A percentile compares a stretch with the other conserved stretches of the same genome.
These are phyloP conservation scores for Allophyes oxyacanthae DNA, from an alignment of 2,888 invertebrate genomes.

Conservation along the genomic window DNA sequence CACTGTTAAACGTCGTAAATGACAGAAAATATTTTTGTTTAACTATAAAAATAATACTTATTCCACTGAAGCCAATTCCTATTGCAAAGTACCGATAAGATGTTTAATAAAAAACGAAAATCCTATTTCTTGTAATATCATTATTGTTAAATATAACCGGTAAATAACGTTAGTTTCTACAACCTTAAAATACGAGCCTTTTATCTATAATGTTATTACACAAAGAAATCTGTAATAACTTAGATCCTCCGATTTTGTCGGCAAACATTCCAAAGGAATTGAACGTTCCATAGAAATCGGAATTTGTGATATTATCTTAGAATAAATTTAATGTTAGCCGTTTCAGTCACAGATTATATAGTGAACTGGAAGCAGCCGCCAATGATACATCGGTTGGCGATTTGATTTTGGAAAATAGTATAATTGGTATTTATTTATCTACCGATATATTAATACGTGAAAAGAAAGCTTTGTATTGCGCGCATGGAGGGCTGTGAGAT, in stretches of 20 bases:
- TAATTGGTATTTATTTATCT: no score
- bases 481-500: no score
- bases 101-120: not conserved
- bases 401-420: no score
- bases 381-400: no score
- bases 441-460: no score
- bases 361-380: not conserved
- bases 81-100: not conserved
- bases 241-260: not conserved
- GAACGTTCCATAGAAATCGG: not conserved
- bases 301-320: not conserved
- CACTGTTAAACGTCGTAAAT: no score
- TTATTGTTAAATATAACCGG: not conserved
- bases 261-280: conserved; percentile 12
- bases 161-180: not conserved
- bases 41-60: no score
- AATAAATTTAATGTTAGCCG: not conserved
- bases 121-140: not conserved
- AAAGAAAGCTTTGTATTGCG: no score
- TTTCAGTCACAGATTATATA: not conserved
- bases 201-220: conserved; percentile 1
- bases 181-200: not conserved
- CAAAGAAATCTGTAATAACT: conserved; percentile 1
- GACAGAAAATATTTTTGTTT: no score
- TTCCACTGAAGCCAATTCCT: no score